These are phyloP conservation scores for Falco berigora DNA, from an alignment of 2,797 vertebrate species.

Conservation along the genomic window DNA sequence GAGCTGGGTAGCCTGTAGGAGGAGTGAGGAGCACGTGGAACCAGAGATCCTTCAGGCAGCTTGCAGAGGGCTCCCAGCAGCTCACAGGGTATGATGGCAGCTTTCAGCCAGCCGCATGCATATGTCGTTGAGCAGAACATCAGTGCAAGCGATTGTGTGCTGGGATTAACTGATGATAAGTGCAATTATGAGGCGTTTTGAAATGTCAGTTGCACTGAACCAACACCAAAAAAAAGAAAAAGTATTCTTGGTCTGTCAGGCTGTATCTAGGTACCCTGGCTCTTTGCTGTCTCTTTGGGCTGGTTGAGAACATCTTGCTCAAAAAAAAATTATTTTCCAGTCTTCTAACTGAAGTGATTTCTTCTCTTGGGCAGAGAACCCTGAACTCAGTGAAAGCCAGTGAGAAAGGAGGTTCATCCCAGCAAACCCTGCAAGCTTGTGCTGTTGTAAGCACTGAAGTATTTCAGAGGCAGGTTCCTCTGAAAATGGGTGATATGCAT, in stretches of 20 bases:
- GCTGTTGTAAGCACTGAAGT: not conserved
- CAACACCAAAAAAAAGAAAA: not conserved
- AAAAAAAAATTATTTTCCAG: not conserved
- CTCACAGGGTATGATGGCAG: accelerated
- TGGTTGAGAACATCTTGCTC: not conserved
- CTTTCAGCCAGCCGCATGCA: not conserved
- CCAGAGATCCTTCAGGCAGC: not conserved
- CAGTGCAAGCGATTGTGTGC: not conserved
- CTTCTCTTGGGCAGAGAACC: not conserved
- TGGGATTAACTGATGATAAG: not conserved
- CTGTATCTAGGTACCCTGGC: not conserved
- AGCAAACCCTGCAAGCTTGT: not conserved
- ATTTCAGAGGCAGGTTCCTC: slow-evolving; percentile 3
- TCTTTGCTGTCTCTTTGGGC: not conserved
- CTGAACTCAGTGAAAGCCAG: not conserved
- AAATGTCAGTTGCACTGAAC: not conserved
- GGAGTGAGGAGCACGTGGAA: not conserved
- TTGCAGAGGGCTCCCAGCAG: not conserved
- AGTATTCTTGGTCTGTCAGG: not conserved
- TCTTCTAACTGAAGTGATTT: not conserved
- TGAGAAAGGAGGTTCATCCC: not conserved
- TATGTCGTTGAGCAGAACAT: not conserved
- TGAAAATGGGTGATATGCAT: not conserved
- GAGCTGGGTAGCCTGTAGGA: not conserved
- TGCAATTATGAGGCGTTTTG: not conserved